A percentile compares a stretch with the other conserved stretches of the same genome.
Evolutionary conservation across 1,140 invertebrate species (phyloP).

Genomic region (Heliconius himera): DNA sequence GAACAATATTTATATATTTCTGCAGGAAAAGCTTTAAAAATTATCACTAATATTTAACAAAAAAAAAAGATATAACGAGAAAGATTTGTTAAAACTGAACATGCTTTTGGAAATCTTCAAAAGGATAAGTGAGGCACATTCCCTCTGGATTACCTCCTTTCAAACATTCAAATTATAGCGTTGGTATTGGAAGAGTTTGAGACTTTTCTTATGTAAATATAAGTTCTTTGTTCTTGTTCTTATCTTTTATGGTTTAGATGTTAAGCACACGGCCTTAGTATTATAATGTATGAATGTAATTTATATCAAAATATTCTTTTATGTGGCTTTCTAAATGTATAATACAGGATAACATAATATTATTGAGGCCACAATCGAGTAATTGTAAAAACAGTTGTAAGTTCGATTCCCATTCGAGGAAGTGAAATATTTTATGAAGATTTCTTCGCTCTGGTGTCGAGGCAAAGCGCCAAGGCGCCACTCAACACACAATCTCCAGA

Average conservation of each 20-base stretch:
- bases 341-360: too few species aligned
- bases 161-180: slow-evolving; percentile 28
- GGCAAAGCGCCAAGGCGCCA: too few species aligned
- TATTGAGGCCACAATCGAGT: too few species aligned
- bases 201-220: slow-evolving; percentile 5
- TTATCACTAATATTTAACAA: not conserved
- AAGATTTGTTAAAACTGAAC: slow-evolving; percentile 1
- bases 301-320: slow-evolving; percentile 2
- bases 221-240: slow-evolving; percentile 9
- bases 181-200: slow-evolving; percentile 29
- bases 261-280: not conserved
- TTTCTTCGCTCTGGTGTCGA: too few species aligned
- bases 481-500: too few species aligned
- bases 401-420: too few species aligned
- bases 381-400: too few species aligned
- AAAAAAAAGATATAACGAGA: not conserved
- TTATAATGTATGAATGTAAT: not conserved
- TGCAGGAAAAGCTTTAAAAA: not conserved
- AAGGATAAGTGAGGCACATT: slow-evolving; percentile 24
- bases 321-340: not conserved
- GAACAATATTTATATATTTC: too few species aligned
- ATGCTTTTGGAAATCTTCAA: not conserved
- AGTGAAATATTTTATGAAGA: too few species aligned
- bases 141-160: slow-evolving; percentile 23
- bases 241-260: not conserved